Evolutionary conservation across 2,113 vertebrate genomes (phyloP).

Genomic region (Tylochromis polylepis): DNA sequence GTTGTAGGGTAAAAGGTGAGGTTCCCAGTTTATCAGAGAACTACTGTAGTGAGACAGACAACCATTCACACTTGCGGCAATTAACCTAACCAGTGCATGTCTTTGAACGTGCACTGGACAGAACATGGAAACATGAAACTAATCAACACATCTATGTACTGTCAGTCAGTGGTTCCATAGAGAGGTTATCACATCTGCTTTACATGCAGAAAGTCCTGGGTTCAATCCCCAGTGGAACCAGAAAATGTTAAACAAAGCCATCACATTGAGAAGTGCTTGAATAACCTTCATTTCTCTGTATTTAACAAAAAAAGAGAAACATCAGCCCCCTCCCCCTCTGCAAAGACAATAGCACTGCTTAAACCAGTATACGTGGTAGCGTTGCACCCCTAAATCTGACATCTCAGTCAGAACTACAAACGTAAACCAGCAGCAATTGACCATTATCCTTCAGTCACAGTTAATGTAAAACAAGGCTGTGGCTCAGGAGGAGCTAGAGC

Average conservation of each 20-base stretch:
- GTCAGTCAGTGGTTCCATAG: slow-evolving; percentile 76
- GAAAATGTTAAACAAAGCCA: rapidly evolving
- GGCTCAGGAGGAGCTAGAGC: background rate
- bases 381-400: rapidly evolving
- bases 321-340: rapidly evolving
- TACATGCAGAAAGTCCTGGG: slow-evolving; percentile 90
- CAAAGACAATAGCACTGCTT: background rate
- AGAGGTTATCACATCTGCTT: slow-evolving; percentile 92
- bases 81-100: background rate
- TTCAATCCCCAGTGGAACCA: rapidly evolving
- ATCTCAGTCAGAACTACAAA: background rate
- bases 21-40: rapidly evolving
- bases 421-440: background rate
- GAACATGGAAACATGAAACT: background rate
- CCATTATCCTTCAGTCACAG: background rate
- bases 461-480: background rate
- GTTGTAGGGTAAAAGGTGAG: background rate
- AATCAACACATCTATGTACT: background rate
- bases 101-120: background rate
- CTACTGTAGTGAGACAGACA: background rate
- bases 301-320: background rate
- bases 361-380: background rate
- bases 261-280: rapidly evolving
- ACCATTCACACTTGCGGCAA: background rate
- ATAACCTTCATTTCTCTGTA: background rate